Evolutionary conservation across 2,888 invertebrate species (phyloP), one percentile per base, ranked within the genome.

Genomic region (Eulithis prunata): DNA sequence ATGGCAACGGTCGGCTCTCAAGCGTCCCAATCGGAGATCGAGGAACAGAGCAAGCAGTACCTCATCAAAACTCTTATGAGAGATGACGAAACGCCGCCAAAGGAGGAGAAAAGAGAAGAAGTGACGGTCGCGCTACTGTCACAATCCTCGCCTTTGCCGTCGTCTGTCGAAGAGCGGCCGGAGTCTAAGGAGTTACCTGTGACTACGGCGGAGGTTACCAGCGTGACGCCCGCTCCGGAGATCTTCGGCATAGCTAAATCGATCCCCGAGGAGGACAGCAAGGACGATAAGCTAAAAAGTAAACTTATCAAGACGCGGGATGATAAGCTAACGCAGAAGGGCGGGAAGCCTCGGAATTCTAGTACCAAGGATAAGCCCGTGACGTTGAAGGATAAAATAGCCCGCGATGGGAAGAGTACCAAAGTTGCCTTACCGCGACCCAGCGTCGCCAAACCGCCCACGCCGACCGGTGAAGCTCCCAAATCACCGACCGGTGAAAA

Each of bases 21-120:
- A 85, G 86, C 90, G 77, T 77, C 94, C 75, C 78, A 95, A 81
- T 85, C 94, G 81, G 95, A 94, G 59, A 94, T 94, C 55, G 94
- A 94, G 67, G 95, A 95, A 67, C 96, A 96, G 80, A 95, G 94
- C 85, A 94, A 95, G 78, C 97, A 97, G 90, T 97, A 97, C 93
- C 95, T 98, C 53, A 97, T 98, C 76, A 98, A 98, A 93, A 98
- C 98, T 0, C 94, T 98, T 70, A 98, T 98, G 71, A 97, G 97
- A 49, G 96, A 97, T 81, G 94, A 98, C 79, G 98, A 98, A 79
- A 95, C 96, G 88, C 95, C 96, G 38, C 77, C 95, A 86, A 75
- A 93, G 83, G 74, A 94, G 80, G 94, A 87, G 83, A 94, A 94
- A 59, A 94, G 94, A 75, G 94, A 94, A 52, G 94, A 94, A 71